Base-by-base conservation (phyloP, 2,113 vertebrate genomes). In the Epinephelus moara region DNA sequence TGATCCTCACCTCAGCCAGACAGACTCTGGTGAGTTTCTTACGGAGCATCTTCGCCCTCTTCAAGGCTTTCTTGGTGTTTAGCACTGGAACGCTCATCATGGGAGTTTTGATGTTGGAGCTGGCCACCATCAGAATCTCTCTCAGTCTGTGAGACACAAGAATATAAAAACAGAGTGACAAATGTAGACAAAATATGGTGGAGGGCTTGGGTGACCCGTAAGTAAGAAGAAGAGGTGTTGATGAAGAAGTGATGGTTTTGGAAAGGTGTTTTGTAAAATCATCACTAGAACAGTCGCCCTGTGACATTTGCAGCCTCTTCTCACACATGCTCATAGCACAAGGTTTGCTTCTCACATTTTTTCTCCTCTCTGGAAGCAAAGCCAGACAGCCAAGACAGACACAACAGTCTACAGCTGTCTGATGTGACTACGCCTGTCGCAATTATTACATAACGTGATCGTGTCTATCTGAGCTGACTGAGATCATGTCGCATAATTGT, bases 41-140 rank as follows among this genome's bases (percentile, higher is more conserved):
- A 67, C 96, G 96, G 18, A 99, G 96, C 0, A 62, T 95, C 52
- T 96, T 97, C 23, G 96, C 97, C 37, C 86, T 96, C 90, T 96
- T 98, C 85, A 96, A 70, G 17, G 98, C 98, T 61, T 92, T 97
- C 93, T 91, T 97, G 91, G 88, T 97, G 89, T 70, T 95, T 7
- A 97, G 68, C 74, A 99, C 98, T 0, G 98, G 98, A 61, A 99
- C 93, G 0, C 97, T 97, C 98, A 99, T 99, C 93, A 96, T 99
- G 2, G 98, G 98, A 0, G 98, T 99, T 94, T 99, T 98, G 86
- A 99, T 99, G 63, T 96, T 98, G 71, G 96, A 93, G 17, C 96
- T 97, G 81, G 98, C 98, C 81, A 97, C 96, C 97, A 98, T 95
- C 73, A 99, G 86, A 79, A 99, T 98, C 89, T 99, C 98, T 75